These are phyloP conservation scores for Ivindomyrus marchei DNA, from an alignment of 2,113 vertebrate genomes.

Conservation along the genomic window DNA sequence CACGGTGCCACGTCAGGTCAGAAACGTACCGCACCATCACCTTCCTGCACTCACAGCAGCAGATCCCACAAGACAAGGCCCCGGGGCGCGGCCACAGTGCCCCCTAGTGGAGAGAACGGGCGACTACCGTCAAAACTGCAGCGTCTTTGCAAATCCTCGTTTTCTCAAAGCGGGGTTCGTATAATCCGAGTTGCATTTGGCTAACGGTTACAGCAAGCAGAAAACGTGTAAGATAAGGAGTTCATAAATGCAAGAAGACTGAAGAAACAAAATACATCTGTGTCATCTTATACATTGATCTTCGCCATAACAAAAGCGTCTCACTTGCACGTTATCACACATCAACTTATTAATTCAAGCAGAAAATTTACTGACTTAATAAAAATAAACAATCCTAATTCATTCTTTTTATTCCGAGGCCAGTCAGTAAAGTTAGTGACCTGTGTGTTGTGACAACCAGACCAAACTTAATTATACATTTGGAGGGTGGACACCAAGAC, in stretches of 20 bases:
- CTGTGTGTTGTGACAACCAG: neutral
- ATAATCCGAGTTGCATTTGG: neutral
- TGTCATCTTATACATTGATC: neutral
- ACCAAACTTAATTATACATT: neutral
- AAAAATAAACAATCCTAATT: neutral
- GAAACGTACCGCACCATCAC: conserved; percentile 26
- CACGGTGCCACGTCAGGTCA: conserved; percentile 29
- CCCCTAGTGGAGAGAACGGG: neutral
- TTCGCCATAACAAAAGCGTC: neutral
- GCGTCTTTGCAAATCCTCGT: neutral
- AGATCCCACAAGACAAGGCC: neutral
- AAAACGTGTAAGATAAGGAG: neutral
- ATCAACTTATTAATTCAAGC: neutral
- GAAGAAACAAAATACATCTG: neutral
- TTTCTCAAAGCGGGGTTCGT: neutral
- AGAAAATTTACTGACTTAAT: neutral
- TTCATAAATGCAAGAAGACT: neutral
- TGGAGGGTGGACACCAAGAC: neutral
- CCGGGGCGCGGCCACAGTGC: neutral
- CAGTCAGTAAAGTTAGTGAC: neutral
- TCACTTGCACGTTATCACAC: neutral
- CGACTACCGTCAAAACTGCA: neutral
- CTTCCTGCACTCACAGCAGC: neutral
- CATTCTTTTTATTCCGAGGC: neutral
- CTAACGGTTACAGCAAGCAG: neutral